Evolutionary conservation across 2,113 vertebrate genomes (phyloP).

Genomic region (Anoura caudifer): DNA sequence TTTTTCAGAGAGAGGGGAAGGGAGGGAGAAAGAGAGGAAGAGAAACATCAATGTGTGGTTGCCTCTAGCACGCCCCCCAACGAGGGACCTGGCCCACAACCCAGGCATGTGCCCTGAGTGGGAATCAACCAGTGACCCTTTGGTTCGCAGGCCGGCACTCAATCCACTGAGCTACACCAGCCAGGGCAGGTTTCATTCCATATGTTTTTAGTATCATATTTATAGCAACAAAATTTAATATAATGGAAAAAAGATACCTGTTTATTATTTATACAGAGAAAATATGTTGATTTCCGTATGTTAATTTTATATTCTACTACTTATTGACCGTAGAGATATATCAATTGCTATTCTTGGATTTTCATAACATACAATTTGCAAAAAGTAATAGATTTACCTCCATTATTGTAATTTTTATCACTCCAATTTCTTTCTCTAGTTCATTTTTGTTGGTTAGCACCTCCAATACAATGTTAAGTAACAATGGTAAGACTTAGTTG

Average conservation of each 20-base stretch:
- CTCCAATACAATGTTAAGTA: background rate
- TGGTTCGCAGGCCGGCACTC: too few species aligned
- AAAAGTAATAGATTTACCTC: background rate
- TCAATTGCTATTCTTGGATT: background rate
- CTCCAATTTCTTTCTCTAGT: background rate
- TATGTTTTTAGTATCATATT: background rate
- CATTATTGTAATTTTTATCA: background rate
- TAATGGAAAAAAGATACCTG: background rate
- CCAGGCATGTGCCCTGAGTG: too few species aligned
- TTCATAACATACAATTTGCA: background rate
- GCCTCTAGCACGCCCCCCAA: too few species aligned
- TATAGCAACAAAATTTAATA: background rate
- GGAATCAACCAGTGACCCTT: too few species aligned
- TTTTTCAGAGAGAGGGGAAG: too few species aligned
- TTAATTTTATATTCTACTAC: background rate
- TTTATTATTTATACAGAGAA: background rate
- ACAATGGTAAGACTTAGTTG: background rate
- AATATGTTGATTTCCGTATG: conserved; percentile 4
- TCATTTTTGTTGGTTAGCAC: background rate
- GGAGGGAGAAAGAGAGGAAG: too few species aligned
- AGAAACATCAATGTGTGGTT: too few species aligned
- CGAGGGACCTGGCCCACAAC: too few species aligned
- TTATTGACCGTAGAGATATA: background rate
- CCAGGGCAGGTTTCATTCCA: background rate
- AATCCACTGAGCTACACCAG: too few species aligned